Conservation (phyloP, 2,888 invertebrate genomes). For the Volucella bombylans region DNA sequence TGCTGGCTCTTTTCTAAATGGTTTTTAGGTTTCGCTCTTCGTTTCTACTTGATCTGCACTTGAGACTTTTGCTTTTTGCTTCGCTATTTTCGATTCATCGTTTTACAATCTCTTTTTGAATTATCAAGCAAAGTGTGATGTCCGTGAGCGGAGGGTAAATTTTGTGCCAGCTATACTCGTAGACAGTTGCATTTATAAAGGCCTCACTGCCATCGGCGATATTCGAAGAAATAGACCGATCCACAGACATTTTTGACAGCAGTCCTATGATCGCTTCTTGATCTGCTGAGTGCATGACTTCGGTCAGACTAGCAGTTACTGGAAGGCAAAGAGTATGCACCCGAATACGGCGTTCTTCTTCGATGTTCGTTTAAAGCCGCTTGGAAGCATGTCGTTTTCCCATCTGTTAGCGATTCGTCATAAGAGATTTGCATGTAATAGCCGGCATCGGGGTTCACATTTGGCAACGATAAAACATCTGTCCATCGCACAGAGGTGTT, state of each 20-base stretch:
- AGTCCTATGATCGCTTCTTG: conserved; percentile 96
- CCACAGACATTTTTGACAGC: conserved; percentile 98
- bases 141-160: conserved; percentile 85
- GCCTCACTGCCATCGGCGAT: conserved; percentile 97
- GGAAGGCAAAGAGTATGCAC: conserved; percentile 98
- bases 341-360: conserved; percentile 97
- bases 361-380: conserved; percentile 99
- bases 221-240: conserved; percentile 92
- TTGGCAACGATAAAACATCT: conserved; percentile 96
- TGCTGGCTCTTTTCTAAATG: too few relatives aligned
- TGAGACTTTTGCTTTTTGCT: too few relatives aligned
- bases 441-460: conserved; percentile 98
- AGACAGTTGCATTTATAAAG: conserved; percentile 95
- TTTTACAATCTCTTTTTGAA: too few relatives aligned
- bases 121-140: too few relatives aligned
- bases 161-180: conserved; percentile 87
- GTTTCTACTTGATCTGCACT: too few relatives aligned
- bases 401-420: conserved; percentile 93
- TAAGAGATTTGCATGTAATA: conserved; percentile 98
- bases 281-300: conserved; percentile 94
- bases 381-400: conserved; percentile 96
- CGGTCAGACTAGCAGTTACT: conserved; percentile 91
- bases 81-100: too few relatives aligned
- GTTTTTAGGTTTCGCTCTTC: too few relatives aligned
- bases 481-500: conserved; percentile 99